Base-by-base conservation (phyloP, 2,113 vertebrate genomes). In the Corydoras maculifer region DNA sequence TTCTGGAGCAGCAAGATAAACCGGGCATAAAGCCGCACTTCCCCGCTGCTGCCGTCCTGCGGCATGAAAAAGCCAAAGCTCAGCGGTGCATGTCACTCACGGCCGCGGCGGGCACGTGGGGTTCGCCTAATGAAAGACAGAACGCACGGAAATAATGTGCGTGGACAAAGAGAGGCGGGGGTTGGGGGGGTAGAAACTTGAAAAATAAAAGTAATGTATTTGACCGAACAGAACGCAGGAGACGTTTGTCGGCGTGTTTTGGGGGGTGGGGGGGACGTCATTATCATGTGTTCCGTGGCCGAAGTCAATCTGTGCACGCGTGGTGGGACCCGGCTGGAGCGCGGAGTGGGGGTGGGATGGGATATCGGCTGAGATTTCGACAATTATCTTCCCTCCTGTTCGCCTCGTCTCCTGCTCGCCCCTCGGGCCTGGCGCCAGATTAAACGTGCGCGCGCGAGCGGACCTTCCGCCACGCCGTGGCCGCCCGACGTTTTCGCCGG, bases 161-260 rank as follows among this genome's bases (percentile, higher is more conserved):
- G 81, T 78, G 82, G 82, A 85, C 82, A 83, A 85, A 25, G 18
- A 25, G 18, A 25, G 18, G 18, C 18, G 18, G 18, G 18, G 18
- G 18, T 25, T 25, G 18, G 18, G 18, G 18, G 18, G 18, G 18
- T 25, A 25, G 18, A 25, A 25, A 25, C 18, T 25, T 25, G 18
- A 82, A 61, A 81, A 79, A 87, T 82, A 81, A 84, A 83, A 82
- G 82, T 84, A 83, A 88, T 88, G 88, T 85, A 85, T 88, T 88
- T 86, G 63, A 69, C 80, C 70, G 76, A 32, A 79, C 66, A 25
- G 78, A 85, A 78, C 75, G 65, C 67, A 68, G 55, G 65, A 79
- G 68, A 79, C 60, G 78, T 83, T 84, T 86, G 80, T 72, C 73
- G 85, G 74, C 70, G 67, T 65, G 68, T 58, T 75, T 76, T 75